These are phyloP conservation scores for Cheirogaleus major DNA, from an alignment of 2,797 vertebrate species.

Conservation along the genomic window DNA sequence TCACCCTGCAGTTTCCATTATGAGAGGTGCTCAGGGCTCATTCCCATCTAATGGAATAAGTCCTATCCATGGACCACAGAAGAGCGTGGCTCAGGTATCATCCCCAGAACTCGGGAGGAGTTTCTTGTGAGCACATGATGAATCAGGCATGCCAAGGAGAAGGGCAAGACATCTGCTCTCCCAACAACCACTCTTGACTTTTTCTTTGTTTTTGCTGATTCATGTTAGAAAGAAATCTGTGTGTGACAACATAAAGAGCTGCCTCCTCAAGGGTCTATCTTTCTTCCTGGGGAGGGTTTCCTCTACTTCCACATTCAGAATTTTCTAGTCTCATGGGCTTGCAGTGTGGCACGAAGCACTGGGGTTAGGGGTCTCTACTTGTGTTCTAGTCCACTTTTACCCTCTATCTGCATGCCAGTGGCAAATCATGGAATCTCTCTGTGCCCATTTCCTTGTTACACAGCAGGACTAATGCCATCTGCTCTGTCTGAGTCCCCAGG, in stretches of 20 bases:
- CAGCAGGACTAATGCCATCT: neutral
- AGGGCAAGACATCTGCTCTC: neutral
- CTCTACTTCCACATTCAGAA: neutral
- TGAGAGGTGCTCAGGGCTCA: neutral
- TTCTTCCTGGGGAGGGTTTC: neutral
- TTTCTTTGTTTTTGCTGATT: neutral
- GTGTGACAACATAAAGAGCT: neutral
- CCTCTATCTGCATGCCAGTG: neutral
- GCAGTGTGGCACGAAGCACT: neutral
- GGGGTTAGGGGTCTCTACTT: neutral
- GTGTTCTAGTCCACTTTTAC: neutral
- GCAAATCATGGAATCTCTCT: neutral
- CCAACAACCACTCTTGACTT: neutral
- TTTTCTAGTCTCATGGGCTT: neutral
- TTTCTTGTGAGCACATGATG: neutral
- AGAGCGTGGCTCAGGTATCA: neutral
- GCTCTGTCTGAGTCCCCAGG: neutral
- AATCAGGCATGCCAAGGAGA: neutral
- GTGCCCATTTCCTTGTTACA: neutral
- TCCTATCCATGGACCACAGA: neutral
- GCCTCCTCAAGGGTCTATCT: neutral
- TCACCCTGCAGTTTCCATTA: neutral
- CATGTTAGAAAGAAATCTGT: neutral
- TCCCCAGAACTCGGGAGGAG: neutral
- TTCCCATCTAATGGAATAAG: neutral